phyloP scores from a whole-genome alignment of 2,888 invertebrate species.

The Brenthis daphne region DNA sequence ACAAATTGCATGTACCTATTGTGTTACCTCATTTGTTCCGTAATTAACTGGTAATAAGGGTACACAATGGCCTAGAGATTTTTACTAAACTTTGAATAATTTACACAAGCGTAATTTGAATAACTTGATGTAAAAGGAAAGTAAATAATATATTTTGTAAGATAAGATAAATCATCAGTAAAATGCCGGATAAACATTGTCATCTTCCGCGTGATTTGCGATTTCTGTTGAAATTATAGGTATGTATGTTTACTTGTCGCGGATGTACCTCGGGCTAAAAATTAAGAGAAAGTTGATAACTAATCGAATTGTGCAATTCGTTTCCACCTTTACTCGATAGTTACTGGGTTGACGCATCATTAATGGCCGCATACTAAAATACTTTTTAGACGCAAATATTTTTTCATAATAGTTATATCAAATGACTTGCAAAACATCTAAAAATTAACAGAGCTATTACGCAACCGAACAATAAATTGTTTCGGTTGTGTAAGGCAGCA shows the following conservation, averaged over 20 bases:
- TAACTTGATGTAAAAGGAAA: constrained; percentile 1
- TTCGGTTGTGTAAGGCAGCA: constrained; percentile 16
- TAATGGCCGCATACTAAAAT: constrained; percentile 12
- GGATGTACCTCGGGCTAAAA: constrained; percentile 24
- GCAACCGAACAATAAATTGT: constrained; percentile 21
- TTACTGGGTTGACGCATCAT: constrained; percentile 24
- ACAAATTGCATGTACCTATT: constrained; percentile 51
- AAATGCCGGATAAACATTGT: constrained; percentile 5
- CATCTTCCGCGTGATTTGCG: constrained; percentile 18
- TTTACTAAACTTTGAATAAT: not conserved
- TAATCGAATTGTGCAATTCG: constrained; percentile 34
- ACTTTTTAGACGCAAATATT: constrained; percentile 23
- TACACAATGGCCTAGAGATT: constrained; percentile 11
- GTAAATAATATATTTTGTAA: constrained; percentile 3
- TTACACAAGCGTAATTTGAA: not conserved
- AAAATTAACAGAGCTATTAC: constrained; percentile 17
- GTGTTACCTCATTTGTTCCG: constrained; percentile 57
- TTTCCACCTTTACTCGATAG: constrained; percentile 25
- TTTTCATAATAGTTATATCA: constrained; percentile 26
- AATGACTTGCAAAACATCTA: constrained; percentile 32
- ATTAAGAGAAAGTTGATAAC: constrained; percentile 34
- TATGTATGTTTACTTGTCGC: not conserved
- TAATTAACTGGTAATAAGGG: constrained; percentile 48
- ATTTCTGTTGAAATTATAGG: constrained; percentile 10
- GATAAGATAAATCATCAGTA: constrained; percentile 5